Evolutionary conservation across 2,797 vertebrate species (phyloP), one percentile per base, ranked within the genome.

Genomic region (Staurois parvus): DNA sequence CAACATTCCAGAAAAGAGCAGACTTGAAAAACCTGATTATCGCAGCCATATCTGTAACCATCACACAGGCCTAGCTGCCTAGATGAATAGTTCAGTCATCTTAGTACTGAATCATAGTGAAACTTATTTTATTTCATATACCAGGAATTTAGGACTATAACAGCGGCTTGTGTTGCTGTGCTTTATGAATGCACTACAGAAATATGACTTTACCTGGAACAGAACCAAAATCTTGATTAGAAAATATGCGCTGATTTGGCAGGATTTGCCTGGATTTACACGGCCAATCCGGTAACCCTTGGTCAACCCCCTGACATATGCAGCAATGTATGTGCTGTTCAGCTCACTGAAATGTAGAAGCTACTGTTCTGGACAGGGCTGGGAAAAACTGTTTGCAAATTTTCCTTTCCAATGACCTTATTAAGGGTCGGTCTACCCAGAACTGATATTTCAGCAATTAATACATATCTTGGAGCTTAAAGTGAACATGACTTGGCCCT

Each of bases 211-310:
- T 64, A 26, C 59, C 59, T 64, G 59, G 59, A 10, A 64, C 59
- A n/a, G 12, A 12, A 64, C 59, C 59, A 64, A 64, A 26, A 64
- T 64, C n/a, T 24, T 26, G 59, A 64, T 64, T 64, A 64, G 59
- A 64, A 64, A 64, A 64, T 26, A 64, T 64, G 59, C 59, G 59
- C 59, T 64, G 59, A 64, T 64, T 64, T 64, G 59, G 59, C 59
- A 64, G 59, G 59, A 64, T 64, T 64, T 64, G 59, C 59, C 12
- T 9, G 59, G 59, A 64, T 64, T 64, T 64, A 64, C 59, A 64
- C 59, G 59, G n/a, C 59, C 59, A 64, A 64, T 64, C 59, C 59
- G n/a, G 59, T 26, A 64, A 64, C 59, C 59, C 59, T 64, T 64
- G 24, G 26, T 9, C n/a, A 64, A 64, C 59, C 59, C 59, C 59